phyloP scores from a whole-genome alignment of 2,888 invertebrate species.

The Caenorhabditis zanzibari region DNA sequence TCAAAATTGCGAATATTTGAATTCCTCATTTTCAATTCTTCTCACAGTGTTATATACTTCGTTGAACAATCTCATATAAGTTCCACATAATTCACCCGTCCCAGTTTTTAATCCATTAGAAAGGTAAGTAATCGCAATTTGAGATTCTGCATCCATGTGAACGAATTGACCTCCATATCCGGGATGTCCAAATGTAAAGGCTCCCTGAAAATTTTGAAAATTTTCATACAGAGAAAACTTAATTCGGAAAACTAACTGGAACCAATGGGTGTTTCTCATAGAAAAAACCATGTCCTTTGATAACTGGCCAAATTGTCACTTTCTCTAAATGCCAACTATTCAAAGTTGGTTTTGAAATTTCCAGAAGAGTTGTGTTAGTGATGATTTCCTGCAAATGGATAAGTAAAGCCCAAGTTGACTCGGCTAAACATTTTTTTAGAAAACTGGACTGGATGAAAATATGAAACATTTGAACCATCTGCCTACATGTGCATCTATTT shows the following conservation, averaged over 20 bases:
- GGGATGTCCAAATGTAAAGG: constrained; percentile 80
- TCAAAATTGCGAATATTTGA: not conserved
- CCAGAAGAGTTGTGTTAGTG: constrained; percentile 70
- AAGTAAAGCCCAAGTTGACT: not conserved
- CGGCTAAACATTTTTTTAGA: too few relatives aligned
- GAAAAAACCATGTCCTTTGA: constrained; percentile 82
- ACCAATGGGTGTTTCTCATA: constrained; percentile 80
- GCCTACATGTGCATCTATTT: too few relatives aligned
- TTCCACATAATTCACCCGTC: constrained; percentile 78
- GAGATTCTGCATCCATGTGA: constrained; percentile 74
- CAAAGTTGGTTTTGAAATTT: constrained; percentile 73
- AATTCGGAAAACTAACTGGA: constrained; percentile 52
- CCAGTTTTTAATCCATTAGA: constrained; percentile 81
- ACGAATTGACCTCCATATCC: constrained; percentile 81
- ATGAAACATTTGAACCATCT: too few relatives aligned
- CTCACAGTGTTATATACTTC: constrained; percentile 68
- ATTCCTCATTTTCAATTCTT: constrained; percentile 20
- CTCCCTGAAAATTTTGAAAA: constrained; percentile 67
- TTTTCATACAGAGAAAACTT: not conserved
- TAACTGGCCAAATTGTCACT: constrained; percentile 78
- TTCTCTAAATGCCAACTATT: constrained; percentile 80
- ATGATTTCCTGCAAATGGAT: constrained; percentile 67
- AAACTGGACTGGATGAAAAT: too few relatives aligned
- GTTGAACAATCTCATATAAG: constrained; percentile 76
- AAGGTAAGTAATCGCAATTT: constrained; percentile 75